These are phyloP conservation scores for Grammatotria lemairii DNA, from an alignment of 2,113 vertebrate genomes.

Conservation along the genomic window DNA sequence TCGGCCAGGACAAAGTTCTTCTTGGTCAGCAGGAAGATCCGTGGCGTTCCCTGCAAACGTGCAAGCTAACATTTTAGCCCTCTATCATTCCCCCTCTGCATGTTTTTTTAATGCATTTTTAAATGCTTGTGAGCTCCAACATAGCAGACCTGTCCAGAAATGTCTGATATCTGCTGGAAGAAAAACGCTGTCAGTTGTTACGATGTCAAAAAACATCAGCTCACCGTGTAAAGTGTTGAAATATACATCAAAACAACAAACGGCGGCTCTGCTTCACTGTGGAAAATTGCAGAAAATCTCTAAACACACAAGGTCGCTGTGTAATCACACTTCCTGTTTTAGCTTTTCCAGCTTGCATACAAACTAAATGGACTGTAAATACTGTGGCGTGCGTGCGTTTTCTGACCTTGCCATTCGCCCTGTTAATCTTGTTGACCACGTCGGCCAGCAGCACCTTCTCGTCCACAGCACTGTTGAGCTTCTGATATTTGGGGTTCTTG, in stretches of 20 bases:
- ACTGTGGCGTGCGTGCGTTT: neutral
- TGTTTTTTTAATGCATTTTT: neutral
- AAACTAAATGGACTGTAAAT: neutral
- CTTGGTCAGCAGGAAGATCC: conserved; percentile 95
- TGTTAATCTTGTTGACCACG: conserved; percentile 94
- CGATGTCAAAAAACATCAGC: neutral
- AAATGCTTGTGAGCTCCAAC: neutral
- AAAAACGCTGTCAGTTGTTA: neutral
- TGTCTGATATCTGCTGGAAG: neutral
- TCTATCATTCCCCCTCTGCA: neutral
- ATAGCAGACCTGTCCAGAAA: neutral
- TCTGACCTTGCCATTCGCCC: conserved; percentile 94
- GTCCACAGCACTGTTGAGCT: conserved; percentile 84
- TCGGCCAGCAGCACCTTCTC: conserved; percentile 95
- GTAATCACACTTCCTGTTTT: neutral
- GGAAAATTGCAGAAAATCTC: neutral
- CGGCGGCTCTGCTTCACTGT: neutral
- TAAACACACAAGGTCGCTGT: neutral
- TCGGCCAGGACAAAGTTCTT: conserved; percentile 89
- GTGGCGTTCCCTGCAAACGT: conserved; percentile 71
- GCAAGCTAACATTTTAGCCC: neutral
- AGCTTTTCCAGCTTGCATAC: neutral
- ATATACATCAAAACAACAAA: neutral
- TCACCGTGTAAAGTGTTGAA: neutral
- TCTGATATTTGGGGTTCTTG: conserved; percentile 97